These are phyloP conservation scores for Prunella strophiata DNA, from an alignment of 2,797 vertebrate genomes.

Conservation along the genomic window DNA sequence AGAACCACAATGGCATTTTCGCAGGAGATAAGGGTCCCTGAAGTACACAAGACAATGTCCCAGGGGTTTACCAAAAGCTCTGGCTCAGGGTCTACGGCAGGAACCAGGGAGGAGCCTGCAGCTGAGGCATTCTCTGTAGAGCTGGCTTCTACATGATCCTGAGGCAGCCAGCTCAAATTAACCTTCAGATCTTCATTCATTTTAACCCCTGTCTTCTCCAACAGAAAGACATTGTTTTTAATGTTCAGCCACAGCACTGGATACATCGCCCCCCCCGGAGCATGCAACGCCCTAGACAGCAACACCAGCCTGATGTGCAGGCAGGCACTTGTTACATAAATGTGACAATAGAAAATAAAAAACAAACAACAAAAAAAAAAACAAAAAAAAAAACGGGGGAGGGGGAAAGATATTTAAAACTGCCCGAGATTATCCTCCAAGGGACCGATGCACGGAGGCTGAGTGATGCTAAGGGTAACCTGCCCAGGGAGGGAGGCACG, in stretches of 20 bases:
- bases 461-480: not conserved
- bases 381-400: not conserved
- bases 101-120: conserved; percentile 78
- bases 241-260: conserved; percentile 44
- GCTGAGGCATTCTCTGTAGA: conserved; percentile 86
- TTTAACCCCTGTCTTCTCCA: conserved; percentile 85
- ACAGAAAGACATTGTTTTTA: conserved; percentile 79
- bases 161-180: conserved; percentile 89
- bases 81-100: conserved; percentile 78
- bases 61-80: conserved; percentile 93
- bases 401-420: not conserved
- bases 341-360: not conserved
- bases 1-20: conserved; percentile 97
- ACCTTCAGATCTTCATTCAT: conserved; percentile 92
- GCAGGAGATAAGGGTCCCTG: conserved; percentile 96
- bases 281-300: conserved; percentile 66
- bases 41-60: conserved; percentile 97
- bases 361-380: no score
- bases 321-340: conserved; percentile 63
- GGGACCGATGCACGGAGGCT: not conserved
- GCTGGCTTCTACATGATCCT: conserved; percentile 86
- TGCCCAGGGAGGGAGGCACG: not conserved
- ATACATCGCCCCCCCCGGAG: not conserved
- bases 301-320: not conserved
- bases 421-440: not conserved